Percentiles rank a stretch among this genome's conserved stretches.
Evolutionary conservation across 2,797 vertebrate species (phyloP).

Genomic region (Gymnocypris eckloni): DNA sequence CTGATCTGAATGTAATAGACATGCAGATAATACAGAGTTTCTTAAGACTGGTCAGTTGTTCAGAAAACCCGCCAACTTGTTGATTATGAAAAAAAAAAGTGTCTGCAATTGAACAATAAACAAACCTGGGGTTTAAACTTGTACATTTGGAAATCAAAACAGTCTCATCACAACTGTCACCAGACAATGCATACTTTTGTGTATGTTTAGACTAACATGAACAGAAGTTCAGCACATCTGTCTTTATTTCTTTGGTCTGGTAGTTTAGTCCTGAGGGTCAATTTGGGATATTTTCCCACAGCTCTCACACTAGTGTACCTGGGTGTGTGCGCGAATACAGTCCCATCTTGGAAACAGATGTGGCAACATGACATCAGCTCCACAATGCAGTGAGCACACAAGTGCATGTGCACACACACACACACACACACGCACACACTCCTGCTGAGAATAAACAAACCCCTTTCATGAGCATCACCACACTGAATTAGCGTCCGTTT

Average conservation of each 20-base stretch:
- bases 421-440: background rate
- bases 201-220: conserved; percentile 17
- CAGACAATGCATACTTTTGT: background rate
- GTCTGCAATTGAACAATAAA: background rate
- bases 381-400: conserved; percentile 12
- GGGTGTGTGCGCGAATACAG: background rate
- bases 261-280: conserved; percentile 36
- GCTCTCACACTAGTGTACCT: conserved; percentile 43
- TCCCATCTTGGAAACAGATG: conserved; percentile 61
- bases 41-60: background rate
- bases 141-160: background rate
- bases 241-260: conserved; percentile 31
- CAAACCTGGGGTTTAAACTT: background rate
- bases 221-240: conserved; percentile 32
- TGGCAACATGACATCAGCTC: conserved; percentile 50
- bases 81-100: background rate
- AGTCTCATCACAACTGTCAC: background rate
- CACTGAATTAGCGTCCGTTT: background rate
- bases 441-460: conserved; percentile 29
- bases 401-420: background rate
- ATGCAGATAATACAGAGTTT: background rate
- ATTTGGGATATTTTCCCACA: conserved; percentile 47
- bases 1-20: too few species aligned
- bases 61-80: background rate
- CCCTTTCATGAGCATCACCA: conserved; percentile 37